Conservation (phyloP, 2,888 invertebrate genomes). For the Pseudococcus jackbeardsleyi region DNA sequence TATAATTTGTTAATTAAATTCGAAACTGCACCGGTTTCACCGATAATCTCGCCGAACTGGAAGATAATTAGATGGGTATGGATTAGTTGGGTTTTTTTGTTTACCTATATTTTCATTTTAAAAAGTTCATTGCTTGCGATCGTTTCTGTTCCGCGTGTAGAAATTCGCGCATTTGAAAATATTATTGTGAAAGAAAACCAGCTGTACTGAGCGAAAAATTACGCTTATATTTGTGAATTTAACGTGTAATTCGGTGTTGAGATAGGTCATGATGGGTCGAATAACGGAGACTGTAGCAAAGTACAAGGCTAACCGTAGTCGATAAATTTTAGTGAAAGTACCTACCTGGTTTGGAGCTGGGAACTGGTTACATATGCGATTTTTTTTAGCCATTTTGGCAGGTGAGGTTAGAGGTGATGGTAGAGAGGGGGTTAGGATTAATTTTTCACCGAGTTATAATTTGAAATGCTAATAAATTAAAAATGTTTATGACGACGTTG, state of each 20-base stretch:
- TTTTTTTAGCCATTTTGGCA: constrained; percentile 7
- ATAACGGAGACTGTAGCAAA: constrained; percentile 5
- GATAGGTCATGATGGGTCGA: constrained; percentile 34
- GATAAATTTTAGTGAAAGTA: not conserved
- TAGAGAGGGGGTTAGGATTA: too few species aligned
- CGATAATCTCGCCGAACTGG: not conserved
- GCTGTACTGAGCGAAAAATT: not conserved
- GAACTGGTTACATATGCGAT: not conserved
- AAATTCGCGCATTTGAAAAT: not conserved
- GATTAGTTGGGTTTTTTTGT: not conserved
- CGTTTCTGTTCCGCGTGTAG: too few species aligned
- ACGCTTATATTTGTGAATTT: not conserved
- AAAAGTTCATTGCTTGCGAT: not conserved
- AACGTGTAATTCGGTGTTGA: not conserved
- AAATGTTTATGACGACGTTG: too few species aligned
- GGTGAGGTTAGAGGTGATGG: not conserved
- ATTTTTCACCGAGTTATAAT: too few species aligned
- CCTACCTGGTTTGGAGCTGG: not conserved
- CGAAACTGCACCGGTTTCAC: not conserved
- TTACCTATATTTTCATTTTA: not conserved
- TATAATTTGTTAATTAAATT: constrained; percentile 26
- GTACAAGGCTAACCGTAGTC: constrained; percentile 1
- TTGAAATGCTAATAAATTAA: too few species aligned
- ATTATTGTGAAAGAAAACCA: constrained; percentile 11
- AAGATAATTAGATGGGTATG: too few species aligned